Percentiles rank a stretch among this genome's conserved stretches.
Evolutionary conservation across 2,113 vertebrate genomes (phyloP).

Genomic region (Nipponia nippon): DNA sequence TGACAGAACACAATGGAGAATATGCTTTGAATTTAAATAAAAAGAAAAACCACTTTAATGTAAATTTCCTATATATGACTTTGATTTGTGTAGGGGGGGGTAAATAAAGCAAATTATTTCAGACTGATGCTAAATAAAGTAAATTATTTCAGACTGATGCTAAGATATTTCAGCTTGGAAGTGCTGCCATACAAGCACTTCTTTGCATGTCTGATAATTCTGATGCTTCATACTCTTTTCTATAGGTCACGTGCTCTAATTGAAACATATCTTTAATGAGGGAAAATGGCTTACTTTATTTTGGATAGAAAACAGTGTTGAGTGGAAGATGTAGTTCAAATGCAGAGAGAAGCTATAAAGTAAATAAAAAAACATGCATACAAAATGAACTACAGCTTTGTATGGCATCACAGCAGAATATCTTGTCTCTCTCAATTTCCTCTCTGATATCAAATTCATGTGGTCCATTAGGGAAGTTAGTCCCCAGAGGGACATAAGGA

Average conservation of each 20-base stretch:
- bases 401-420: not conserved
- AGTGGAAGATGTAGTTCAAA: not conserved
- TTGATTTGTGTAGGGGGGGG: not conserved
- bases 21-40: not conserved
- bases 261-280: not conserved
- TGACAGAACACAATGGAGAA: not conserved
- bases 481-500: not conserved
- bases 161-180: not conserved
- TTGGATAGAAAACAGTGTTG: not conserved
- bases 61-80: not conserved
- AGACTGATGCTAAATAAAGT: not conserved
- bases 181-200: not conserved
- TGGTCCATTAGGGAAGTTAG: not conserved
- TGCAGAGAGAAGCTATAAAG: not conserved
- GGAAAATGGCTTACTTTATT: not conserved
- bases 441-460: not conserved
- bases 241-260: not conserved
- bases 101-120: not conserved
- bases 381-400: not conserved
- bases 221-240: not conserved
- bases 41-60: not conserved
- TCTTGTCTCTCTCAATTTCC: constrained; percentile 27
- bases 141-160: not conserved
- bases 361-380: not conserved
- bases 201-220: not conserved